These are phyloP conservation scores for Paedocypris sp. DNA, from an alignment of 2,113 vertebrate species.

Conservation along the genomic window DNA sequence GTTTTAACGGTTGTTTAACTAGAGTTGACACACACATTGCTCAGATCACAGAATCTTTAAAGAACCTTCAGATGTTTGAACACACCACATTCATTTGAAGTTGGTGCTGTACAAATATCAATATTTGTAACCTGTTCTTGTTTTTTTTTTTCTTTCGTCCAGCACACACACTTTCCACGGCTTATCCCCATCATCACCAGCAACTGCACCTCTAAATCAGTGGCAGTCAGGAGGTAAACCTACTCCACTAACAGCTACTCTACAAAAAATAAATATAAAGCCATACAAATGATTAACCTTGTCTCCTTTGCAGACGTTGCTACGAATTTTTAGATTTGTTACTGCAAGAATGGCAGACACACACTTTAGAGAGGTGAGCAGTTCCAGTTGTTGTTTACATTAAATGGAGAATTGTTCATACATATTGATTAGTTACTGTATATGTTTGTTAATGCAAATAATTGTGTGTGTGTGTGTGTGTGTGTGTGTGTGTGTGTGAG, in stretches of 20 bases:
- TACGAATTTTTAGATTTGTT: conserved; percentile 94
- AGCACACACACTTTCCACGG: conserved; percentile 92
- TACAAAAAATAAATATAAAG: not conserved
- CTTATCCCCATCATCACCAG: conserved; percentile 98
- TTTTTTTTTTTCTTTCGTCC: conserved; percentile 29
- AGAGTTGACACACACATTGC: not conserved
- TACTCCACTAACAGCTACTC: not conserved
- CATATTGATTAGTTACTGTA: too few species aligned
- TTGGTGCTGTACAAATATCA: not conserved
- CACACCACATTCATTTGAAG: not conserved
- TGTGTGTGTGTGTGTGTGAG: too few species aligned
- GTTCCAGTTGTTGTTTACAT: too few species aligned
- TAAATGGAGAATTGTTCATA: too few species aligned
- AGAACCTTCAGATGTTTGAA: not conserved
- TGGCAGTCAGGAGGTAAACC: conserved; percentile 87
- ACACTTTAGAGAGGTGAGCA: conserved; percentile 91
- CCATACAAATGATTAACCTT: not conserved
- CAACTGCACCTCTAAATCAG: conserved; percentile 95
- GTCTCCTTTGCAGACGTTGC: conserved; percentile 67
- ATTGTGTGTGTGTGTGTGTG: too few species aligned
- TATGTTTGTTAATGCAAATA: too few species aligned
- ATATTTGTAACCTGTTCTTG: not conserved
- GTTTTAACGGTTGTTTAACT: too few species aligned
- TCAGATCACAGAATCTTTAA: not conserved
- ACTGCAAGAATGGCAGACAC: conserved; percentile 91